phyloP scores from a whole-genome alignment of 2,888 invertebrate genomes.

The Drosophila peninsularis region DNA sequence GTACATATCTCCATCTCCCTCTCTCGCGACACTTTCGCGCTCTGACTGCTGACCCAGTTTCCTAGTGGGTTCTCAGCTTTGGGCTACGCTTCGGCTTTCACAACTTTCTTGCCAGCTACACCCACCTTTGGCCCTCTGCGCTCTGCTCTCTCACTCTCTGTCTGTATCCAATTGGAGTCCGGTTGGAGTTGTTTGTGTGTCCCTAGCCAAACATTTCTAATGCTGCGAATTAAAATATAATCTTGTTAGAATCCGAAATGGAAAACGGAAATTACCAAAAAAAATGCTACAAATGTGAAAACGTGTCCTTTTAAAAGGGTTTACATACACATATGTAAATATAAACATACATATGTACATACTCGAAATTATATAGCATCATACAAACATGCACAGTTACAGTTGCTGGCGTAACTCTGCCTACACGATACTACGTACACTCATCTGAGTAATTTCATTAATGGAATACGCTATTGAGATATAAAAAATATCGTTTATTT shows the following conservation, averaged over 20 bases:
- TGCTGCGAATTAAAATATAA: slow-evolving; percentile 61
- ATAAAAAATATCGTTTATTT: neutral
- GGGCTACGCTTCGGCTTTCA: slow-evolving; percentile 39
- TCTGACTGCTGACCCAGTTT: slow-evolving; percentile 68
- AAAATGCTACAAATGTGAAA: slow-evolving; percentile 18
- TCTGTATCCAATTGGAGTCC: slow-evolving; percentile 14
- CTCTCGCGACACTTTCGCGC: slow-evolving; percentile 49
- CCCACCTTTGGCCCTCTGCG: slow-evolving; percentile 25
- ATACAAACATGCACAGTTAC: neutral
- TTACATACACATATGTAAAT: neutral
- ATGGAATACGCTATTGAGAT: neutral
- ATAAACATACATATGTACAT: too few species aligned
- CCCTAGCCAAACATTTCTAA: slow-evolving; percentile 9
- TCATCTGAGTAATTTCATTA: neutral
- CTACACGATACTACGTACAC: neutral
- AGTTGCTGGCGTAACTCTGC: neutral
- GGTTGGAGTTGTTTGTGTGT: slow-evolving; percentile 16
- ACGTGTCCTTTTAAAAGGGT: slow-evolving; percentile 21
- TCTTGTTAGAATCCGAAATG: slow-evolving; percentile 61
- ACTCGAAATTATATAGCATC: neutral
- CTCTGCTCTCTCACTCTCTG: neutral
- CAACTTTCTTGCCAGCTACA: slow-evolving; percentile 49
- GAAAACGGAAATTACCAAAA: slow-evolving; percentile 63
- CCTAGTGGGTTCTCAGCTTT: slow-evolving; percentile 49
- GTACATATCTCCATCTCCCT: slow-evolving; percentile 17